Conservation (phyloP, 2,797 vertebrate genomes). For the Girardinus metallicus region DNA sequence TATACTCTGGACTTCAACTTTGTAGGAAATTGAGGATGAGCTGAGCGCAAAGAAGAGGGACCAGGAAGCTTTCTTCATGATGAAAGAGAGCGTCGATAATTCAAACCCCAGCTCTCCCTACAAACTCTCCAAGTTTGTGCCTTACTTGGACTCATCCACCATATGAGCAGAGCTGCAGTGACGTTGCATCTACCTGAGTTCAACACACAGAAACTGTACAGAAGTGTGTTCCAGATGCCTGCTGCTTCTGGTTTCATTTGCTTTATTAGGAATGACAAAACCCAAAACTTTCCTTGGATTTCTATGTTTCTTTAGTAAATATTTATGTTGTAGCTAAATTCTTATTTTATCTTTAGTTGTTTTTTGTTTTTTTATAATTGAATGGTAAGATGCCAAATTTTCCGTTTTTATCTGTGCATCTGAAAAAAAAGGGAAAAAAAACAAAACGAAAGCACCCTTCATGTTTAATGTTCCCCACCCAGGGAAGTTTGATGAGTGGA, state of each 20-base stretch:
- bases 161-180: slow-evolving; percentile 56
- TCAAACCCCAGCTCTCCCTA: slow-evolving; percentile 81
- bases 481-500: background rate
- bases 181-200: background rate
- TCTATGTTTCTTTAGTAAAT: slow-evolving; percentile 46
- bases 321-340: slow-evolving; percentile 60
- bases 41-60: slow-evolving; percentile 89
- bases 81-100: slow-evolving; percentile 76
- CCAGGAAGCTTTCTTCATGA: slow-evolving; percentile 92
- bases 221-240: slow-evolving; percentile 10
- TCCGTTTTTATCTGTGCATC: slow-evolving; percentile 1
- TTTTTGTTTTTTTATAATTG: slow-evolving; percentile 14
- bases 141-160: slow-evolving; percentile 84
- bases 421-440: background rate
- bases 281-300: slow-evolving; percentile 28
- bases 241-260: slow-evolving; percentile 35
- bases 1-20: background rate
- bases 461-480: background rate
- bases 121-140: slow-evolving; percentile 90
- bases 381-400: slow-evolving; percentile 20
- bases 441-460: background rate
- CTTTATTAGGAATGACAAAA: slow-evolving; percentile 17
- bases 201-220: background rate
- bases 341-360: slow-evolving; percentile 6
- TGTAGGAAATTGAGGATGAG: slow-evolving; percentile 90